Base-by-base conservation (phyloP, 2,797 vertebrate species). In the Lepilemur ruficaudatus region DNA sequence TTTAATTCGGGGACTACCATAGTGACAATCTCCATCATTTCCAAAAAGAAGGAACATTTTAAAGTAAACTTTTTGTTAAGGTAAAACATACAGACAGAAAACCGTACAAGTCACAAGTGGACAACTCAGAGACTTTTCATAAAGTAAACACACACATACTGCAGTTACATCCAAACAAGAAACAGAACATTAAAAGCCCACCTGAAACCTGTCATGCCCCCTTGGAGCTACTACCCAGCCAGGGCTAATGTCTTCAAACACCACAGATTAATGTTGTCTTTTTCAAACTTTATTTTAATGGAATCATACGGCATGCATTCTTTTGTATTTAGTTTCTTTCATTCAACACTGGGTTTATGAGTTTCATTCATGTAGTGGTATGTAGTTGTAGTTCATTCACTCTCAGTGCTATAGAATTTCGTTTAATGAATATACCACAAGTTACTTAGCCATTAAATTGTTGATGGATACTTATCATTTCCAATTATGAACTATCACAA, bases 251-350 rank as follows among this genome's bases (percentile, higher is more conserved):
- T 79, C 38, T 30, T 41, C 35, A 59, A 84, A n/a, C 57, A 35
- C 32, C 30, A 65, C 61, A 89, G 4, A 65, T 90, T 41, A 70
- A 48, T 55, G 22, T 50, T 90, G 30, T 25, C 50, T 91, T 46
- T 92, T 81, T 52, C 57, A 52, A 94, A 81, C 38, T 69, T 72
- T 41, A 25, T 41, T 50, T 85, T 83, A 80, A 79, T 80, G 22
- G 50, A 67, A 67, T 75, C 57, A 35, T 32, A 52, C 9, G 15
- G 28, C 38, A 38, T 81, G 79, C 63, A 4, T 43, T 87, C 12
- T 87, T 89, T 82, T 75, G 23, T 87, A 46, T 89, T 55, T 80
- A 57, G 38, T 79, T 84, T 88, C 59, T 85, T 86, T 89, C 46
- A 81, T 14, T 76, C 52, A 28, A 4, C 18, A 25, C 78, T 80